Percentiles rank a stretch among this genome's conserved stretches.
These are phyloP conservation scores for Dryas iulia DNA, from an alignment of 1,140 invertebrate species.

Conservation along the genomic window DNA sequence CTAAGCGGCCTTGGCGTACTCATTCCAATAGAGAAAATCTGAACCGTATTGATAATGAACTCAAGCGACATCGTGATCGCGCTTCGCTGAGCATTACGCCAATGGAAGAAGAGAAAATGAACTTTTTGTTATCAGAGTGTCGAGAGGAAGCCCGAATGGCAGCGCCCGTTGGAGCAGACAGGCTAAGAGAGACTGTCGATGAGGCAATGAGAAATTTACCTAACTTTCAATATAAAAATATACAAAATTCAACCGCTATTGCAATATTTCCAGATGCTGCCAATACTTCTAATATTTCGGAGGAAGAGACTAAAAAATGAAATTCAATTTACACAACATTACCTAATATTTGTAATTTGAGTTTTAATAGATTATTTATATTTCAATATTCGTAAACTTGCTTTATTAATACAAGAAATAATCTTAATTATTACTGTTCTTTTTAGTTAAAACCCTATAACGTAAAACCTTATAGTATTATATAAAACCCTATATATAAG, in stretches of 20 bases:
- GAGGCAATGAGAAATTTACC: constrained; percentile 57
- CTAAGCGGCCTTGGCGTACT: constrained; percentile 63
- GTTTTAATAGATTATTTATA: too few relatives aligned
- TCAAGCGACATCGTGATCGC: constrained; percentile 53
- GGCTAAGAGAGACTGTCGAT: constrained; percentile 51
- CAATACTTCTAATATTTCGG: not conserved
- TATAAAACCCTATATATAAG: too few relatives aligned
- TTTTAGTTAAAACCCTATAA: too few relatives aligned
- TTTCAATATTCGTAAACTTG: too few relatives aligned
- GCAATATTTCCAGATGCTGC: constrained; percentile 40
- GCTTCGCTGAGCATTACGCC: constrained; percentile 40
- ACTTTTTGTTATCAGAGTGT: constrained; percentile 51
- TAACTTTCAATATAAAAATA: constrained; percentile 55
- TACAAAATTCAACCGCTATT: constrained; percentile 53
- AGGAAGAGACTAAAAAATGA: not conserved
- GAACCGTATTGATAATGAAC: constrained; percentile 51
- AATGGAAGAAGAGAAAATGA: constrained; percentile 49
- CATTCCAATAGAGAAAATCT: constrained; percentile 59
- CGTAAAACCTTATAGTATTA: too few relatives aligned
- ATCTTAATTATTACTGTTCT: too few relatives aligned
- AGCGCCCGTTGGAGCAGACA: constrained; percentile 28
- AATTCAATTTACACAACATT: not conserved
- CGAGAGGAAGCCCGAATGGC: constrained; percentile 35
- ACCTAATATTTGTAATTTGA: too few relatives aligned
- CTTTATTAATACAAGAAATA: too few relatives aligned